Conservation (phyloP, 2,113 vertebrate genomes). For the Climacteris rufus region DNA sequence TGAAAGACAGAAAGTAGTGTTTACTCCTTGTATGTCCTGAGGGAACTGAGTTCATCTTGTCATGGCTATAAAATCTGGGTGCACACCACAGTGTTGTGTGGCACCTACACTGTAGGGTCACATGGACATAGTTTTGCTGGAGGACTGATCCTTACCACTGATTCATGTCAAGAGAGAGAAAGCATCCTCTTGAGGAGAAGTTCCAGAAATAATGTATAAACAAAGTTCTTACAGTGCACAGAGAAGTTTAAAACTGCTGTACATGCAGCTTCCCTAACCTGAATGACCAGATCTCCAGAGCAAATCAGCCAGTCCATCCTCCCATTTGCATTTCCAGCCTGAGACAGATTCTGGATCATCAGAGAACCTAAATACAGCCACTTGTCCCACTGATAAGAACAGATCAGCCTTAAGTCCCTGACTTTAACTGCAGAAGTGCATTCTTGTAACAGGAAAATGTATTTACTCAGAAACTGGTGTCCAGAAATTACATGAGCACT, state of each 20-base stretch:
- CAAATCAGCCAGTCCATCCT: background rate
- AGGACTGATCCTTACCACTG: background rate
- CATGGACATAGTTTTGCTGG: background rate
- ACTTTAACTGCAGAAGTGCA: accelerated
- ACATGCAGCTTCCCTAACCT: background rate
- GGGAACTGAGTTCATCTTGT: background rate
- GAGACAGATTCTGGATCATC: background rate
- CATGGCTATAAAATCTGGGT: background rate
- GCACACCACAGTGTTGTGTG: background rate
- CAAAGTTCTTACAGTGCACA: background rate
- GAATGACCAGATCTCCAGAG: background rate
- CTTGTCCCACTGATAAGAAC: background rate
- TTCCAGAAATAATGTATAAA: background rate
- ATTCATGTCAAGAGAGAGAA: background rate
- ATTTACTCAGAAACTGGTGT: background rate
- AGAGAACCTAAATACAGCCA: background rate
- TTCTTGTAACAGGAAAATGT: background rate
- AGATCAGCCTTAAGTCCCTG: background rate
- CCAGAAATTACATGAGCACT: background rate
- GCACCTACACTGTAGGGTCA: background rate
- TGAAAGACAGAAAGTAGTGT: background rate
- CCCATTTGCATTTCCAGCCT: background rate
- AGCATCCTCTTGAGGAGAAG: background rate
- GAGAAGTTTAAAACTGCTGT: background rate
- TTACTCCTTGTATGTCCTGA: background rate